These are phyloP conservation scores for Ryuthela nishihirai DNA, from an alignment of 2,888 invertebrate species.

Conservation along the genomic window DNA sequence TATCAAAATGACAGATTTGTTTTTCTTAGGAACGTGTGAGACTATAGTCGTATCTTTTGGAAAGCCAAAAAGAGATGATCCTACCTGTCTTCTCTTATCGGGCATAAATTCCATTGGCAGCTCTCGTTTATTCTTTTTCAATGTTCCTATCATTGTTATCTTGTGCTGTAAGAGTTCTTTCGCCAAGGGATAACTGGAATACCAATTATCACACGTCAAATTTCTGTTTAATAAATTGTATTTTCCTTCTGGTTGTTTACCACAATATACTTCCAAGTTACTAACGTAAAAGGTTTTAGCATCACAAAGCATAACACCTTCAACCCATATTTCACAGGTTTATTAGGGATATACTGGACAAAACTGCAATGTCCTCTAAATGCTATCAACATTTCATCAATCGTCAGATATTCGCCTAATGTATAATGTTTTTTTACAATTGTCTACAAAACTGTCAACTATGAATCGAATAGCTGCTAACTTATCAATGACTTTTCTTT, in stretches of 20 bases:
- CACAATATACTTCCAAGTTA: slow-evolving; percentile 19
- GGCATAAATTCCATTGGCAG: slow-evolving; percentile 2
- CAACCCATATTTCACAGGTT: slow-evolving; percentile 48
- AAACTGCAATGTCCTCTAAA: slow-evolving; percentile 44
- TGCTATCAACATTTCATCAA: slow-evolving; percentile 45
- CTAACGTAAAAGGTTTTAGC: slow-evolving; percentile 32
- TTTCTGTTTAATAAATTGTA: slow-evolving; percentile 13
- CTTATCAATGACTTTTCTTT: too few species aligned
- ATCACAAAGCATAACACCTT: slow-evolving; percentile 48
- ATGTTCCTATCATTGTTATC: slow-evolving; percentile 16
- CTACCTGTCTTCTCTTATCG: not conserved
- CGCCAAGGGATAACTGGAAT: slow-evolving; percentile 9
- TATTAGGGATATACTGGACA: slow-evolving; percentile 45
- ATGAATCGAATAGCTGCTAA: too few species aligned
- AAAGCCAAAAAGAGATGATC: not conserved
- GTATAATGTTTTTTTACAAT: slow-evolving; percentile 37
- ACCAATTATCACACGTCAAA: slow-evolving; percentile 5
- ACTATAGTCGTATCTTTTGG: slow-evolving; percentile 7
- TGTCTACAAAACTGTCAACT: too few species aligned
- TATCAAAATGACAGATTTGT: slow-evolving; percentile 1
- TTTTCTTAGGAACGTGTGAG: slow-evolving; percentile 5
- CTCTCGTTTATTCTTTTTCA: slow-evolving; percentile 8
- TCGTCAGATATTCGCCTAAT: slow-evolving; percentile 42
- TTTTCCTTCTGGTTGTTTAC: slow-evolving; percentile 11
- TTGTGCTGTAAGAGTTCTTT: slow-evolving; percentile 7